phyloP scores from a whole-genome alignment of 2,113 vertebrate genomes.

The Tringa solitaria region DNA sequence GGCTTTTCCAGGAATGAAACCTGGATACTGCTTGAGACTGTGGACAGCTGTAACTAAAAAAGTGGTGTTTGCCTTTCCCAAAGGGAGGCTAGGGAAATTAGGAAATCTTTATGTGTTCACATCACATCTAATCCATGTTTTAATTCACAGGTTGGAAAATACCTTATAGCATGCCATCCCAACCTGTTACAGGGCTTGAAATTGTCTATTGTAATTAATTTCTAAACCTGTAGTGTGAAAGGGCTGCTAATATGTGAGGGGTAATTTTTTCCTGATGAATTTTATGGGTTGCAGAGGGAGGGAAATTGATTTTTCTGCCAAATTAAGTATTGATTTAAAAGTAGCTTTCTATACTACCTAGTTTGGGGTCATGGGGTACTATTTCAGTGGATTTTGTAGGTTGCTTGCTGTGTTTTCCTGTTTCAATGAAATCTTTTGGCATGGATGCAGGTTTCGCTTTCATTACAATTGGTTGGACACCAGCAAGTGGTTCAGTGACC shows the following conservation, averaged over 20 bases:
- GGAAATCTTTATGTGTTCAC: background rate
- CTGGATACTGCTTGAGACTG: background rate
- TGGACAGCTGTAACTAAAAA: background rate
- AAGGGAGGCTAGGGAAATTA: background rate
- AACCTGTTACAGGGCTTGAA: constrained; percentile 8
- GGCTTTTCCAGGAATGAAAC: background rate
- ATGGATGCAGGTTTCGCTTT: background rate
- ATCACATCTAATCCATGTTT: background rate
- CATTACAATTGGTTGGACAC: background rate
- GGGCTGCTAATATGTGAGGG: constrained; percentile 1
- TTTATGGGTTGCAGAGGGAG: constrained; percentile 42
- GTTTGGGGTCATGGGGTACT: constrained; percentile 15
- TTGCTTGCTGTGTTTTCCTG: constrained; percentile 33
- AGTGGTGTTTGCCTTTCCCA: background rate
- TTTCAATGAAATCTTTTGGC: background rate
- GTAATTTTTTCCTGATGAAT: constrained; percentile 50
- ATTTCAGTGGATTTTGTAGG: constrained; percentile 41
- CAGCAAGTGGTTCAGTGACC: background rate
- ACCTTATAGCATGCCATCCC: background rate
- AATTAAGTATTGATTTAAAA: constrained; percentile 62
- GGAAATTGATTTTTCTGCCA: constrained; percentile 62
- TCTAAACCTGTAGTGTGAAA: constrained; percentile 9
- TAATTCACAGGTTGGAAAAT: constrained; percentile 1
- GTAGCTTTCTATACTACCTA: constrained; percentile 13
- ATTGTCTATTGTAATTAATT: constrained; percentile 44